These are phyloP conservation scores for Oxyruncus cristatus DNA, from an alignment of 2,113 vertebrate species.

Conservation along the genomic window DNA sequence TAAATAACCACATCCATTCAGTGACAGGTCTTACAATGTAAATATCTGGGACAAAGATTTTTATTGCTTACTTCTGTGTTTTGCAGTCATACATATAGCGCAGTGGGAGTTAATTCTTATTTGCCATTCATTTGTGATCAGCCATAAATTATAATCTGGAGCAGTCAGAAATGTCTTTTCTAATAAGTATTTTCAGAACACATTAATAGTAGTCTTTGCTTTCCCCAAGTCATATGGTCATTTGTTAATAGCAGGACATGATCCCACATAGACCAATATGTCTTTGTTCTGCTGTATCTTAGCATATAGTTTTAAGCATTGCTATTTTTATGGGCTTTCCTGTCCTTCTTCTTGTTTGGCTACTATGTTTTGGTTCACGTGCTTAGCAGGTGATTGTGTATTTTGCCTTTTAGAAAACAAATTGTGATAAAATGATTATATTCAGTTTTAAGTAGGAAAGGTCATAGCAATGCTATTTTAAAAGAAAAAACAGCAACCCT, in stretches of 20 bases:
- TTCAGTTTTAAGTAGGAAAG: not conserved
- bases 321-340: not conserved
- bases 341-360: not conserved
- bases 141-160: not conserved
- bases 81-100: not conserved
- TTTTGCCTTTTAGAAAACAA: not conserved
- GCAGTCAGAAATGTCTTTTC: not conserved
- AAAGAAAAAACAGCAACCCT: not conserved
- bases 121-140: not conserved
- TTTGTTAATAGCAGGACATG: not conserved
- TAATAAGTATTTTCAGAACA: not conserved
- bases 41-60: not conserved
- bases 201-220: not conserved
- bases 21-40: not conserved
- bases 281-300: slow-evolving; percentile 1
- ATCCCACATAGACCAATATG: not conserved
- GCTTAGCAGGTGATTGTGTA: not conserved
- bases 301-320: not conserved
- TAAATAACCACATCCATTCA: not conserved
- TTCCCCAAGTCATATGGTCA: not conserved
- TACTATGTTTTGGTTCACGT: not conserved
- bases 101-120: not conserved
- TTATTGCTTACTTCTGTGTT: not conserved
- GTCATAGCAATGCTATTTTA: not conserved
- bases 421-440: not conserved